Base-by-base conservation (phyloP, 2,888 invertebrate species). In the Siphonodentalium dalli region DNA sequence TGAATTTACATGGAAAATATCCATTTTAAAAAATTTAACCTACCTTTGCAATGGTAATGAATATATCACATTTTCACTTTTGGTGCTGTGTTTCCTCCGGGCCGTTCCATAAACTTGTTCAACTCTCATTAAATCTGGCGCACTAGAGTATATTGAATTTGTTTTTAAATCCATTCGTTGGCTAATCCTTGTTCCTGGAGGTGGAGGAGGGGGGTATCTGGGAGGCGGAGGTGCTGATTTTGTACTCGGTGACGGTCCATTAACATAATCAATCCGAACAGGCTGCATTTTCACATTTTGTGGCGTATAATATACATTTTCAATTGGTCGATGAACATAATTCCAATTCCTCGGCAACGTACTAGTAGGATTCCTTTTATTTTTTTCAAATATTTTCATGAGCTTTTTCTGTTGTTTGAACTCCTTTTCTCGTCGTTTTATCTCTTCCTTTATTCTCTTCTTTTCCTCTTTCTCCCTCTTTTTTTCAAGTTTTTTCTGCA, bases 81-180 rank as follows among this genome's bases (percentile, higher is more conserved):
- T n/a, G n/a, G n/a, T n/a, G n/a, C n/a, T n/a, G n/a, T n/a, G n/a
- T n/a, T n/a, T n/a, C n/a, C n/a, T n/a, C n/a, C n/a, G n/a, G n/a
- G n/a, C n/a, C n/a, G n/a, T n/a, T 15, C 74, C 73, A 50, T 75
- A 74, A 2, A 73, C 66, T 48, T 72, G 67, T 50, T 70, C 72
- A 38, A 75, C 38, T 18, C 73, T 46, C 11, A 62, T 50, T 37
- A 73, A 49, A 42, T 74, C 74, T n/a, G 74, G 73, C 3, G 72
- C 63, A 62, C 72, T 73, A 20, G 61, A 56, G 40, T 68, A 68
- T 13, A 65, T 28, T 8, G 68, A 59, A 53, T 54, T 61, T 20
- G 66, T 62, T 38, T 55, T 56, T 15, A 57, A 34, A 48, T n/a
- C n/a, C n/a, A n/a, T n/a, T n/a, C n/a, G n/a, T n/a, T n/a, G n/a